phyloP scores from a whole-genome alignment of 2,888 invertebrate genomes.

The Ferdinandea cuprea region DNA sequence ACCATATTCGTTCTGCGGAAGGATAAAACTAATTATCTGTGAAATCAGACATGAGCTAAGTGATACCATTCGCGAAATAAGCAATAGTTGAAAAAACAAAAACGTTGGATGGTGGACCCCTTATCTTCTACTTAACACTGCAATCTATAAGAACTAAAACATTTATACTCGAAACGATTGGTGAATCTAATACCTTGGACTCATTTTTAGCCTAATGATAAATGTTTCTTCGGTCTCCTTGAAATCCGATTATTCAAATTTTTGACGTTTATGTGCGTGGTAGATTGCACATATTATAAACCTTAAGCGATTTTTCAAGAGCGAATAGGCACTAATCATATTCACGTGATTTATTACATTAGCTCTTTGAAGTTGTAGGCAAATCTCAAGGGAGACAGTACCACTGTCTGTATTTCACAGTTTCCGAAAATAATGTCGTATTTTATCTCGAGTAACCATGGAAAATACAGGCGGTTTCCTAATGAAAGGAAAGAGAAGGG shows the following conservation, averaged over 20 bases:
- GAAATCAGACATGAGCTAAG: too few species aligned
- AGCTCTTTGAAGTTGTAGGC: slow-evolving; percentile 21
- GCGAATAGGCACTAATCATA: slow-evolving; percentile 23
- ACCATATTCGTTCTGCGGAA: too few species aligned
- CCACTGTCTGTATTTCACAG: not conserved
- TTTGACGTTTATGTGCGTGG: not conserved
- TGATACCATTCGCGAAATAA: too few species aligned
- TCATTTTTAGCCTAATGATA: not conserved
- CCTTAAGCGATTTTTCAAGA: slow-evolving; percentile 12
- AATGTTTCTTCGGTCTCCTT: slow-evolving; percentile 1
- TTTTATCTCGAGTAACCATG: slow-evolving; percentile 30
- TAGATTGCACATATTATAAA: slow-evolving; percentile 6
- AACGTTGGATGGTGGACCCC: too few species aligned
- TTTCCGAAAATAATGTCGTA: not conserved
- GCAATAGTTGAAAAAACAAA: too few species aligned
- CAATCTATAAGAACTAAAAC: too few species aligned
- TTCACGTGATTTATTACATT: slow-evolving; percentile 56
- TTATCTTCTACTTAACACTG: too few species aligned
- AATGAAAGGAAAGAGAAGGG: too few species aligned
- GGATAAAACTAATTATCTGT: too few species aligned
- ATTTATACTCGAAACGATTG: not conserved
- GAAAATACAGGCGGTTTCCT: too few species aligned
- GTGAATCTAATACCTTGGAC: not conserved
- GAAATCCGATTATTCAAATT: slow-evolving; percentile 49
- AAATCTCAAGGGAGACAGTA: not conserved